Conservation (phyloP, 2,113 vertebrate genomes). For the Strigops habroptila region DNA sequence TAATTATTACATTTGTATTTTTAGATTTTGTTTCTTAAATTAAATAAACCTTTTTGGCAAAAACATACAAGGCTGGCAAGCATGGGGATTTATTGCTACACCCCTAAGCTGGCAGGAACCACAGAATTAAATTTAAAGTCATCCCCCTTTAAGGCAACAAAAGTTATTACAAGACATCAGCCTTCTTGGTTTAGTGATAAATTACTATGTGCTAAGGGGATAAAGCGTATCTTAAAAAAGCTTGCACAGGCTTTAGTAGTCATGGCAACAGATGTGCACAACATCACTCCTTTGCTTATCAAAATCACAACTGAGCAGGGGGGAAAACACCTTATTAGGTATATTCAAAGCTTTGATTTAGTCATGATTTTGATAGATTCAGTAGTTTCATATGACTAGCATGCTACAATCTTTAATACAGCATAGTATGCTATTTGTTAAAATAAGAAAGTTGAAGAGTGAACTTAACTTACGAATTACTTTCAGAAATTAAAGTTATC, state of each 20-base stretch:
- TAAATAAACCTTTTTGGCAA: not conserved
- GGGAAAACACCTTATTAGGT: conserved; percentile 40
- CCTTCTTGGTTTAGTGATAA: conserved; percentile 82
- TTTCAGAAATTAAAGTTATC: not conserved
- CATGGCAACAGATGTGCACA: conserved; percentile 82
- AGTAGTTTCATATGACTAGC: not conserved
- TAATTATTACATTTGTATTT: not conserved
- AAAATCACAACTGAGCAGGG: conserved; percentile 76
- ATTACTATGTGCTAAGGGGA: conserved; percentile 82
- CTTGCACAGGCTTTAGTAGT: conserved; percentile 77
- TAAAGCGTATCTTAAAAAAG: conserved; percentile 80
- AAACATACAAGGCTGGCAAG: not conserved
- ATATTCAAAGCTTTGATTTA: conserved; percentile 37
- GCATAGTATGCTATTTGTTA: not conserved
- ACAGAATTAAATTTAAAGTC: conserved; percentile 74
- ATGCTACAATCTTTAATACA: not conserved
- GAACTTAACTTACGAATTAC: not conserved
- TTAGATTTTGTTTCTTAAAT: not conserved
- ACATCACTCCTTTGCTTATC: conserved; percentile 83
- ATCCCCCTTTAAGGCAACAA: conserved; percentile 73
- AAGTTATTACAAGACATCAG: conserved; percentile 72
- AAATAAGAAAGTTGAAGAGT: not conserved
- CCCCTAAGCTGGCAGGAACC: conserved; percentile 62
- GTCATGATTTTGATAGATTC: not conserved
- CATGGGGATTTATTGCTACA: not conserved